Evolutionary conservation across 2,888 invertebrate genomes (phyloP).

Genomic region (Hipparchia sbordonii): DNA sequence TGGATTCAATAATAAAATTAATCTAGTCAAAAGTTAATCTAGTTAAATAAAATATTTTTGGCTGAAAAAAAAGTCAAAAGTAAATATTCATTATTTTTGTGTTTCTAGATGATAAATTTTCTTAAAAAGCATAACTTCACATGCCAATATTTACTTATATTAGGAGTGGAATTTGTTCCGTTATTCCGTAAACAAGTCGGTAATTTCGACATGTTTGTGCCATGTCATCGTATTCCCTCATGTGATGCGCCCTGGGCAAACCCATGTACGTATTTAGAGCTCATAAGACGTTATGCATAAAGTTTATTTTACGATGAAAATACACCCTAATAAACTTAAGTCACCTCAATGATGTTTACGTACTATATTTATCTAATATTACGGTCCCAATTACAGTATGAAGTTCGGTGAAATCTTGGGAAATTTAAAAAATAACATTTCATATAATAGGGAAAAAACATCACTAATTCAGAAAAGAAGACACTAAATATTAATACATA

Average conservation of each 20-base stretch:
- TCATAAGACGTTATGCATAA: constrained; percentile 2
- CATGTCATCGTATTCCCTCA: neutral
- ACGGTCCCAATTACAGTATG: constrained; percentile 21
- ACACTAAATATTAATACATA: no score
- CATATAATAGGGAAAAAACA: no score
- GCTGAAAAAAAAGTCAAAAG: no score
- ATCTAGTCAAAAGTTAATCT: no score
- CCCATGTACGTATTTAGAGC: neutral
- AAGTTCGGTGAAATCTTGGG: neutral
- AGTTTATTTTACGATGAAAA: constrained; percentile 20
- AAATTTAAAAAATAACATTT: neutral
- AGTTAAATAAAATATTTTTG: no score
- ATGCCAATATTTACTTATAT: neutral
- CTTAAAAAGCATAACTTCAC: neutral
- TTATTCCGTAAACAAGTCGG: constrained; percentile 3
- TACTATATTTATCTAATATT: constrained; percentile 20
- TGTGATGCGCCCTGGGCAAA: constrained; percentile 11
- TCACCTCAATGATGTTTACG: constrained; percentile 16
- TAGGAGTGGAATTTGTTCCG: neutral
- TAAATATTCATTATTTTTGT: no score
- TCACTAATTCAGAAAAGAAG: no score
- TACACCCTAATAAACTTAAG: constrained; percentile 14
- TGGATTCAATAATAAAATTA: no score
- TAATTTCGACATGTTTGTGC: constrained; percentile 17
- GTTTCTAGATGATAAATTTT: no score